Evolutionary conservation across 2,113 vertebrate genomes (phyloP).

Genomic region (Orientallactaga bullata): DNA sequence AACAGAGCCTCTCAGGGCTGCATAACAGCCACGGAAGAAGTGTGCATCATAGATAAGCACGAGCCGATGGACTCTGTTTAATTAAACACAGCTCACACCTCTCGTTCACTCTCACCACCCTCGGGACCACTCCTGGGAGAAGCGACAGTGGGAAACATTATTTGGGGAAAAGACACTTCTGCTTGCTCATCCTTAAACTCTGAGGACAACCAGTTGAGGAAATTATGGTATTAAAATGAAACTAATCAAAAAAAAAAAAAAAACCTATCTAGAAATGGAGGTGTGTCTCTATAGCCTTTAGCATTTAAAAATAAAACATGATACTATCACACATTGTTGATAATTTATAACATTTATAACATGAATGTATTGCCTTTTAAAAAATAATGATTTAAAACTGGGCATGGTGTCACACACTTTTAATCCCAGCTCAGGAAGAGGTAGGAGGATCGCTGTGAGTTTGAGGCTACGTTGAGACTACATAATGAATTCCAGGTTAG

Average conservation of each 20-base stretch:
- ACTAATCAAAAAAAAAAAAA: background rate
- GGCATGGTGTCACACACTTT: too few species aligned
- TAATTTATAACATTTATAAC: background rate
- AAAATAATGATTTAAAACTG: background rate
- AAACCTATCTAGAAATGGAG: background rate
- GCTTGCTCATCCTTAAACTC: background rate
- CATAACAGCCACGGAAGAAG: slow-evolving; percentile 53
- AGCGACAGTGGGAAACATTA: background rate
- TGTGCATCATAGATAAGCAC: slow-evolving; percentile 45
- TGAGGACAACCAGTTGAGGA: background rate
- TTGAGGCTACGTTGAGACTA: too few species aligned
- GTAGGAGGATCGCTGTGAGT: too few species aligned
- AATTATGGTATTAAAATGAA: background rate
- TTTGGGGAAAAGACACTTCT: background rate
- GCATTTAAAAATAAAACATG: slow-evolving; percentile 12
- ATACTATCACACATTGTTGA: background rate
- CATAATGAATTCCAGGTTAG: too few species aligned
- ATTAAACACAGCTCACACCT: slow-evolving; percentile 59
- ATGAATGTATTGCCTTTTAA: background rate
- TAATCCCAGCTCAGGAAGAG: too few species aligned
- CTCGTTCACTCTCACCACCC: background rate
- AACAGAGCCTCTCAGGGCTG: slow-evolving; percentile 50
- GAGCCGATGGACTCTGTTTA: slow-evolving; percentile 18
- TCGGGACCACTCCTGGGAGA: background rate
- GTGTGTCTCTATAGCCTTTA: fast-evolving